phyloP scores from a whole-genome alignment of 1,140 invertebrate species.

The Danaus plexippus region DNA sequence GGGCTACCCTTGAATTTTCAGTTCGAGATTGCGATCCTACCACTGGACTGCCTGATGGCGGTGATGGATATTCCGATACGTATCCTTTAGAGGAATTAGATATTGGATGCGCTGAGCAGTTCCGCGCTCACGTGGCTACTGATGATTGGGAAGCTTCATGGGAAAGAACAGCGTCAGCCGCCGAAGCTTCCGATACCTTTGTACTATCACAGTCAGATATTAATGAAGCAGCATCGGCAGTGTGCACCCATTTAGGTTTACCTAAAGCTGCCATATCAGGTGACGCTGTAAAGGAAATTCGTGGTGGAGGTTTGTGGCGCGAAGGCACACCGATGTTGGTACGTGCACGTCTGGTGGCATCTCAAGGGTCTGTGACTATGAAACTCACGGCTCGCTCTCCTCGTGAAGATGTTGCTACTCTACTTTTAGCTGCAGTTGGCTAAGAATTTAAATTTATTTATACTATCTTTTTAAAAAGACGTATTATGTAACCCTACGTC shows the following conservation, averaged over 20 bases:
- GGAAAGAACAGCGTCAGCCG: slow-evolving; percentile 30
- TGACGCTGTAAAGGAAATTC: slow-evolving; percentile 76
- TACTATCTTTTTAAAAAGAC: too few relatives aligned
- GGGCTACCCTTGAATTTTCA: slow-evolving; percentile 90
- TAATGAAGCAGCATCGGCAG: slow-evolving; percentile 82
- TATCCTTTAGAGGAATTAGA: slow-evolving; percentile 93
- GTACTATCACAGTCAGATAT: slow-evolving; percentile 76
- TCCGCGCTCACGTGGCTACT: slow-evolving; percentile 58
- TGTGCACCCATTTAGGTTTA: slow-evolving; percentile 89
- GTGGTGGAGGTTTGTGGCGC: slow-evolving; percentile 72
- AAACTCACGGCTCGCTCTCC: slow-evolving; percentile 76
- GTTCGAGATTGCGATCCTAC: slow-evolving; percentile 96
- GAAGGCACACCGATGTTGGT: slow-evolving; percentile 91
- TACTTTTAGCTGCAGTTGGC: slow-evolving; percentile 88
- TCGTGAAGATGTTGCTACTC: slow-evolving; percentile 81
- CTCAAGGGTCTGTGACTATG: slow-evolving; percentile 82
- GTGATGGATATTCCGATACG: slow-evolving; percentile 81
- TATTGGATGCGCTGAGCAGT: slow-evolving; percentile 79
- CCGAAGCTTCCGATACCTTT: slow-evolving; percentile 44
- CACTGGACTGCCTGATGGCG: slow-evolving; percentile 82
- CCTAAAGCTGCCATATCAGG: slow-evolving; percentile 72
- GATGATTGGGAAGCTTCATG: slow-evolving; percentile 45
- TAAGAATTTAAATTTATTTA: slow-evolving; percentile 55
- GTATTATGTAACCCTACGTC: too few relatives aligned
- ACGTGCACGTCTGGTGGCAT: slow-evolving; percentile 83